Base-by-base conservation (phyloP, 2,113 vertebrate genomes). In the Apeltes quadracus region DNA sequence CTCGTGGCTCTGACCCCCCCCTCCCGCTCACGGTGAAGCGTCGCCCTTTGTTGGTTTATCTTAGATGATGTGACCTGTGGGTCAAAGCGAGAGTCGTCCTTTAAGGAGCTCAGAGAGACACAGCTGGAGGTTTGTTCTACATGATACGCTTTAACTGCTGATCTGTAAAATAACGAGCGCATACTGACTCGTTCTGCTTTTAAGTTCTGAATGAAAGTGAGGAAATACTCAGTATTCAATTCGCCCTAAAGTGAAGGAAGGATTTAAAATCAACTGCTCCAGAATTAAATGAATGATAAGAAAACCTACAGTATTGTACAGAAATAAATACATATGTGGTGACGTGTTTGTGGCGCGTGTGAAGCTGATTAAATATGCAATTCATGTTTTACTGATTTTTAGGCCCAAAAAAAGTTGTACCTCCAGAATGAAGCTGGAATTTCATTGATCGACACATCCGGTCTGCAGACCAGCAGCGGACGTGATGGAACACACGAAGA, bases 51-150 rank as follows among this genome's bases (percentile, higher is more conserved):
- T 14, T 51, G 23, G 3, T 23, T 1, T 16, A 36, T 2, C 7
- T 61, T 27, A 79, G 85, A 83, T 88, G 14, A 3, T 4, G 13
- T 8, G 23, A 51, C 27, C 23, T 39, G 72, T 22, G 23, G n/a
- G 54, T 39, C 16, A 1, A 22, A 29, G 41, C 3, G 65, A 44
- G 44, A 81, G 32, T 6, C 32, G 5, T 34, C 32, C 32, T 34
- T 34, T 34, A 34, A 34, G 32, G 5, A 7, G 32, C 32, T 7
- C 7, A 34, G 32, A 34, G 32, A 1, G 32, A 34, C 32, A 34
- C 32, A 34, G 32, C 32, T 6, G 32, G 29, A n/a, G n/a, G n/a
- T n/a, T n/a, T n/a, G 29, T 29, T 29, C 29, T 29, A 29, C 29
- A 29, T 5, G n/a, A n/a, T n/a, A n/a, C 29, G 29, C 5, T 32